Evolutionary conservation across 2,888 invertebrate genomes (phyloP).

Genomic region (Morpho achilles): DNA sequence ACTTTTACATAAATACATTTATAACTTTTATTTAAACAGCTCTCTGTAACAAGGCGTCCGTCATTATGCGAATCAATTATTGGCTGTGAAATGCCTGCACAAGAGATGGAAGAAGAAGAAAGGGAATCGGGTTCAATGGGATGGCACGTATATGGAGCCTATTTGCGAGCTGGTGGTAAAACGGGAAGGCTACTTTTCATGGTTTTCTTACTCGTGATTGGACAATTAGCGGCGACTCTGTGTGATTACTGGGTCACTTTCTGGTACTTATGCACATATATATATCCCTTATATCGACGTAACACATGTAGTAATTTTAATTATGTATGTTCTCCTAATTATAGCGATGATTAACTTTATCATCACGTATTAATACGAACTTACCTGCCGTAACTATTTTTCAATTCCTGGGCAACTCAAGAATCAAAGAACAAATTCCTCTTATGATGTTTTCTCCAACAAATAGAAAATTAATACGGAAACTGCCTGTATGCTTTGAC

Average conservation of each 20-base stretch:
- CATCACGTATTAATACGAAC: too few species aligned
- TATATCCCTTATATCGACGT: too few species aligned
- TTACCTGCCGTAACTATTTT: too few species aligned
- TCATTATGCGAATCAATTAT: constrained; percentile 69
- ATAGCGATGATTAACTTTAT: too few species aligned
- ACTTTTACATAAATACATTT: background rate
- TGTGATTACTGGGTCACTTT: constrained; percentile 88
- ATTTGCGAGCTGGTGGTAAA: constrained; percentile 80
- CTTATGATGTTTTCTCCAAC: too few species aligned
- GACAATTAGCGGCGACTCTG: constrained; percentile 83
- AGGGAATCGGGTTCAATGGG: constrained; percentile 82
- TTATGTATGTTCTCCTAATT: too few species aligned
- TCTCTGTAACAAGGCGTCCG: constrained; percentile 66
- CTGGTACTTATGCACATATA: constrained; percentile 71
- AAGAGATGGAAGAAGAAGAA: constrained; percentile 81
- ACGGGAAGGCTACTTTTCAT: constrained; percentile 72
- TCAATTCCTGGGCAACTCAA: too few species aligned
- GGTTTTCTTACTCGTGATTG: constrained; percentile 77
- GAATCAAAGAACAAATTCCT: too few species aligned
- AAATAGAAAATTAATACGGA: too few species aligned
- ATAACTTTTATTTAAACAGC: constrained; percentile 35
- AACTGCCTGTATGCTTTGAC: too few species aligned
- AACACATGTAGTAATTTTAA: too few species aligned
- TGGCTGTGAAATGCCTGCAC: constrained; percentile 59
- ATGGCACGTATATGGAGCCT: constrained; percentile 81